A percentile compares a stretch with the other conserved stretches of the same genome.
Evolutionary conservation across 2,888 invertebrate genomes (phyloP).

Genomic region (Ptychoptera albimana): DNA sequence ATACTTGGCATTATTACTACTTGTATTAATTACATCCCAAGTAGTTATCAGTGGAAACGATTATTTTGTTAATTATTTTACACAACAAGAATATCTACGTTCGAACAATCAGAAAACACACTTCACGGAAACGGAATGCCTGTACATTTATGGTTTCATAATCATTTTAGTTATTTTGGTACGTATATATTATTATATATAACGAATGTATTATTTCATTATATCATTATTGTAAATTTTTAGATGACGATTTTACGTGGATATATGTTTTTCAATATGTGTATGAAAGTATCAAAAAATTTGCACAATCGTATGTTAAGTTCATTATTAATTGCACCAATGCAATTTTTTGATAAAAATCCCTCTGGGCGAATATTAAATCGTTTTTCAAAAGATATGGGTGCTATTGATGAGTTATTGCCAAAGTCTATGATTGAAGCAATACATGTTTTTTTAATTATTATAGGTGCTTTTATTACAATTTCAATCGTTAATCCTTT

Average conservation of each 20-base stretch:
- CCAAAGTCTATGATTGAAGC: constrained; percentile 38
- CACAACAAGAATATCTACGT: constrained; percentile 26
- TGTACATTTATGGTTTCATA: constrained; percentile 25
- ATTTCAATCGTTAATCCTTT: constrained; percentile 53
- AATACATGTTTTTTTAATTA: constrained; percentile 36
- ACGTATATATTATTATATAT: too few relatives aligned
- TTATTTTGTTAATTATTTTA: constrained; percentile 45
- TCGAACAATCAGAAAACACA: constrained; percentile 11
- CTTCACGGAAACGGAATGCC: constrained; percentile 18
- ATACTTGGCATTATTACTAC: constrained; percentile 30
- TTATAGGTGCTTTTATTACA: constrained; percentile 60
- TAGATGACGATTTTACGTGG: constrained; percentile 38
- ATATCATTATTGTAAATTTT: too few relatives aligned
- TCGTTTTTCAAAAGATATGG: constrained; percentile 61
- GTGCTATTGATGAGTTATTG: constrained; percentile 40
- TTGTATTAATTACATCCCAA: constrained; percentile 38
- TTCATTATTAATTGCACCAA: constrained; percentile 56
- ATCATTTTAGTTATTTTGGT: too few relatives aligned
- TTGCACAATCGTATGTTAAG: constrained; percentile 77
- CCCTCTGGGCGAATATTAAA: constrained; percentile 61
- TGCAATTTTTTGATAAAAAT: constrained; percentile 80
- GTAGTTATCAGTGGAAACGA: constrained; percentile 39
- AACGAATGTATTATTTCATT: too few relatives aligned
- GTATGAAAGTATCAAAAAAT: constrained; percentile 56
- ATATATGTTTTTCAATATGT: constrained; percentile 54